Base-by-base conservation (phyloP, 2,888 invertebrate genomes). In the Hirtodrosophila cameraria region DNA sequence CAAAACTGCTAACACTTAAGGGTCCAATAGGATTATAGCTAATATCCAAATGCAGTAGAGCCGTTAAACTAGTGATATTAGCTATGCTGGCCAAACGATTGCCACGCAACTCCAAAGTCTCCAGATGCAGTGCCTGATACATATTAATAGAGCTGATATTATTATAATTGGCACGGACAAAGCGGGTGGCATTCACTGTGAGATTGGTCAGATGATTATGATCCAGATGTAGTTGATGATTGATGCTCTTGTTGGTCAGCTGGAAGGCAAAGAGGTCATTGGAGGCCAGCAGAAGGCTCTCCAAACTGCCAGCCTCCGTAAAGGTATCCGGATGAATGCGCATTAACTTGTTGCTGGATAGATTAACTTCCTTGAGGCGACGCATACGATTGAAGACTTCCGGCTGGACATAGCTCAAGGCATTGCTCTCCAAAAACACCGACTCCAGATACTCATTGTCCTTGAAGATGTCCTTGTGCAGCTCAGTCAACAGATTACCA, bases 251-350 rank as follows among this genome's bases (percentile, higher is more conserved):
- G 33, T 88, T 82, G 12, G 72, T 64, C 39, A 90, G 49, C 18
- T 81, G 72, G 8, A 90, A 89, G 9, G 75, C 75, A 0, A 25
- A 39, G 16, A 90, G 49, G 0, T 61, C 59, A 45, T 90, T 90
- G 2, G 66, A 61, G 1, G 88, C 77, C 31, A 90, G 52, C 48
- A 87, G 50, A 0, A 90, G 55, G 2, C 75, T 82, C 27, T 90
- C 90, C 9, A 90, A 59, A 0, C 78, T 88, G 27, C 88, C 87
- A 0, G 89, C 88, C 31, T 81, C 70, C 8, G 88, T 69, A 46
- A 90, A 90, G 0, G 86, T 91, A 11, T 88, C 80, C 6, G 90
- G 86, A 73, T 90, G 88, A n/a, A 91, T 46, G 0, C 64, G 58
- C 0, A 71, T 25, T 11, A 91, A 30, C 1, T 70, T 76, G 59